phyloP scores from a whole-genome alignment of 2,113 vertebrate genomes.

The Notiomystis cincta region DNA sequence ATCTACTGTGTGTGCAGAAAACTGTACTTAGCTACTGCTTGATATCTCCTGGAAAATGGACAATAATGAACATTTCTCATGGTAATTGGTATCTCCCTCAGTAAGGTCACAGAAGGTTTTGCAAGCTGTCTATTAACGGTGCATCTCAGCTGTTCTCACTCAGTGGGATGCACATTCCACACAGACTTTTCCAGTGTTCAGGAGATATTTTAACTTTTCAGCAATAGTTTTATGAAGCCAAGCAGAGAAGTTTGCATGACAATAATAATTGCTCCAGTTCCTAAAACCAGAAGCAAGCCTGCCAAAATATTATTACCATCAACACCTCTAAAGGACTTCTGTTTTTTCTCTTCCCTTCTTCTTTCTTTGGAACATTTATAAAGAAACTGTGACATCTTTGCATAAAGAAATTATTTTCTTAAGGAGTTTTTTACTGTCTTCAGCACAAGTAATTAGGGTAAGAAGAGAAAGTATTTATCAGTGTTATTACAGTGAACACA shows the following conservation, averaged over 20 bases:
- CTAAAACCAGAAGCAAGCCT: background rate
- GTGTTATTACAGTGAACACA: background rate
- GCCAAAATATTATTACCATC: background rate
- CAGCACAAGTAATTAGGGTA: background rate
- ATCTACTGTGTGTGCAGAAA: background rate
- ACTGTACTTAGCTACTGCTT: background rate
- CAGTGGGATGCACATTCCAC: background rate
- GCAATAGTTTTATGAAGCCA: background rate
- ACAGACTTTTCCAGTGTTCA: background rate
- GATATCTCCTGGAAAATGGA: background rate
- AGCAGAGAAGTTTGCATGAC: background rate
- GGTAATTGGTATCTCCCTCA: background rate
- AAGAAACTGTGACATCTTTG: background rate
- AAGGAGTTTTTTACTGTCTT: background rate
- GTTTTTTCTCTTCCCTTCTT: background rate
- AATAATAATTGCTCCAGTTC: background rate
- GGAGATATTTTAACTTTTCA: conserved; percentile 4
- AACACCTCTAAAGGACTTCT: background rate
- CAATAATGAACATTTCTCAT: conserved; percentile 9
- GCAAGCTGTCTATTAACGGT: background rate
- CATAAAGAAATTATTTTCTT: background rate
- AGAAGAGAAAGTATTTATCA: background rate
- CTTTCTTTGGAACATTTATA: background rate
- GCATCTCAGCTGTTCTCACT: background rate
- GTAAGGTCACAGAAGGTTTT: background rate